A percentile compares a stretch with the other conserved stretches of the same genome.
Evolutionary conservation across 2,113 vertebrate species (phyloP).

Genomic region (Lepisosteus osseus): DNA sequence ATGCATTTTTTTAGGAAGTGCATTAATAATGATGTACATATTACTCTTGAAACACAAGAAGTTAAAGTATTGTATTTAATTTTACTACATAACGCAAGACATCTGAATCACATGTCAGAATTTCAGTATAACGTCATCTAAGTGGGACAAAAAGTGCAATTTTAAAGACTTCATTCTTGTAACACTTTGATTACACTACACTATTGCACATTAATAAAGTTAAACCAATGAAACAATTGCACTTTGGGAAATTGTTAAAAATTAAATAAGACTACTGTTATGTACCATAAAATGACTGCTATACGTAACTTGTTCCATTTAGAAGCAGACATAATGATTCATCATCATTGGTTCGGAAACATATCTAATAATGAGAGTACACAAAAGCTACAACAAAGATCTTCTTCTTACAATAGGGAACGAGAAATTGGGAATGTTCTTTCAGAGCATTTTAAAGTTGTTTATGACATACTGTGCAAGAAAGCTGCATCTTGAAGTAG

Average conservation of each 20-base stretch:
- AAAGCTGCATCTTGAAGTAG: background rate
- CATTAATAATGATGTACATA: background rate
- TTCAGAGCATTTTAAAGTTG: background rate
- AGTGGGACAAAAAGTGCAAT: constrained; percentile 67
- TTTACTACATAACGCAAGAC: constrained; percentile 61
- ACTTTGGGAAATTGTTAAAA: constrained; percentile 72
- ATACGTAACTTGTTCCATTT: constrained; percentile 51
- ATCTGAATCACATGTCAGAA: constrained; percentile 54
- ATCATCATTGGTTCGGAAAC: too few relatives aligned
- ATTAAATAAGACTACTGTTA: constrained; percentile 49
- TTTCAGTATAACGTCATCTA: constrained; percentile 46
- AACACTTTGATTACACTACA: constrained; percentile 70
- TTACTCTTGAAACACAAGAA: background rate
- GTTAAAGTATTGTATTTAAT: constrained; percentile 67
- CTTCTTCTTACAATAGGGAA: background rate
- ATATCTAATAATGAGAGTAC: too few relatives aligned
- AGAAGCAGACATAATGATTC: constrained; percentile 20
- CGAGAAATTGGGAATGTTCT: background rate
- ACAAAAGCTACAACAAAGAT: too few relatives aligned
- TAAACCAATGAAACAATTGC: constrained; percentile 75
- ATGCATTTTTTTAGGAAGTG: too few relatives aligned
- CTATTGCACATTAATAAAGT: constrained; percentile 66
- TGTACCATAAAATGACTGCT: constrained; percentile 44
- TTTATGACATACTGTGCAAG: background rate
- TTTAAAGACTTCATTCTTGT: constrained; percentile 65